Evolutionary conservation across 2,797 vertebrate species (phyloP).

Genomic region (Bradypodion pumilum): DNA sequence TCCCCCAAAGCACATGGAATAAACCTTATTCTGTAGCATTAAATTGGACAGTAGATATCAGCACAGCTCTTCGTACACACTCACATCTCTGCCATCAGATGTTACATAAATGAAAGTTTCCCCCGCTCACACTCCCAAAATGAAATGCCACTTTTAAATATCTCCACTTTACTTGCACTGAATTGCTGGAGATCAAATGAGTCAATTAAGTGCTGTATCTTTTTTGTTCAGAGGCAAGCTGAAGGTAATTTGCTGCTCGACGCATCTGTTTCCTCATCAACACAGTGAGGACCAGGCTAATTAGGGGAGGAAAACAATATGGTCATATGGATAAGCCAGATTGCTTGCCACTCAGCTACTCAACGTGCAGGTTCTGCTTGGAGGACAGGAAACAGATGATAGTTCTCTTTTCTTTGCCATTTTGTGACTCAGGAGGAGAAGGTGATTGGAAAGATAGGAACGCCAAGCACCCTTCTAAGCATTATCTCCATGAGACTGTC

Average conservation of each 20-base stretch:
- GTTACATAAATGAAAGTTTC: background rate
- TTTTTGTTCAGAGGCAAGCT: slow-evolving; percentile 79
- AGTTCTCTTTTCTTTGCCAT: slow-evolving; percentile 43
- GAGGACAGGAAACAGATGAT: slow-evolving; percentile 68
- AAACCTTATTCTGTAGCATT: background rate
- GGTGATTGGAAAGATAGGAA: background rate
- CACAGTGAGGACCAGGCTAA: slow-evolving; percentile 80
- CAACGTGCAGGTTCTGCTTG: slow-evolving; percentile 66
- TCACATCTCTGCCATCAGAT: background rate
- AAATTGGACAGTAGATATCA: background rate
- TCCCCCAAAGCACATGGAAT: background rate
- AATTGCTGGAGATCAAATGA: slow-evolving; percentile 88
- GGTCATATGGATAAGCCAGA: slow-evolving; percentile 84
- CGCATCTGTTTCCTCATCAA: slow-evolving; percentile 84
- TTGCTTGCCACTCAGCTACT: slow-evolving; percentile 79
- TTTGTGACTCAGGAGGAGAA: accelerated
- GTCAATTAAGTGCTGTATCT: slow-evolving; percentile 86
- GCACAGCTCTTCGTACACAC: background rate
- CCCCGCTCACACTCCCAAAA: slow-evolving; percentile 46
- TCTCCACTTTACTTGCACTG: slow-evolving; percentile 74
- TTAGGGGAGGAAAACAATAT: slow-evolving; percentile 83
- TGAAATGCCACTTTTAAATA: slow-evolving; percentile 68
- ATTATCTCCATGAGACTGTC: no score
- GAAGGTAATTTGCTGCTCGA: slow-evolving; percentile 91
- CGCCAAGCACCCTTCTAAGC: slow-evolving; percentile 16